These are phyloP conservation scores for Eupristina koningsbergeri DNA, from an alignment of 1,140 invertebrate genomes.

Conservation along the genomic window DNA sequence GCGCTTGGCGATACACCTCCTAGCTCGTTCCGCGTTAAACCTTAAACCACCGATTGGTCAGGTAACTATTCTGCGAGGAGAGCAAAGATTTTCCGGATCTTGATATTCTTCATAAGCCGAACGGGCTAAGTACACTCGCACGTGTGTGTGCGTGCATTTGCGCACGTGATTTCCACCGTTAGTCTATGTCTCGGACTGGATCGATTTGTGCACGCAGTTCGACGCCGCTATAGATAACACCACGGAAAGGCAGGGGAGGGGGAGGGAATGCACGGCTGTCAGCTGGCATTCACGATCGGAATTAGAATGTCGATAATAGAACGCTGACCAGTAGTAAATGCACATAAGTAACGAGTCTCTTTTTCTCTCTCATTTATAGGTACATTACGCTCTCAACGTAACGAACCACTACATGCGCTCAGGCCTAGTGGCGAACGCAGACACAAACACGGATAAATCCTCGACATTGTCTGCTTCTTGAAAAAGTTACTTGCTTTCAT, in stretches of 20 bases:
- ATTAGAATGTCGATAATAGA: constrained; percentile 59
- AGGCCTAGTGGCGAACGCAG: too few species aligned
- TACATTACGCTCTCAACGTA: neutral
- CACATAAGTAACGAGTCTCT: constrained; percentile 41
- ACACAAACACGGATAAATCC: neutral
- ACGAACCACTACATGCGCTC: neutral
- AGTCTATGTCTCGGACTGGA: constrained; percentile 1
- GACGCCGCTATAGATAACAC: constrained; percentile 5
- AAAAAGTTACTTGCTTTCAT: constrained; percentile 13
- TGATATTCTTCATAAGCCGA: too few species aligned
- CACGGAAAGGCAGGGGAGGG: neutral
- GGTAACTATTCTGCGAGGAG: too few species aligned
- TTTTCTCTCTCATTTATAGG: neutral
- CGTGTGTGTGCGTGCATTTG: neutral
- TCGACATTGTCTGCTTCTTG: constrained; percentile 31
- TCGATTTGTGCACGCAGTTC: constrained; percentile 30
- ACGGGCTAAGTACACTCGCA: too few species aligned
- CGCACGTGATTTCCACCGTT: neutral
- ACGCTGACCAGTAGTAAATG: constrained; percentile 44
- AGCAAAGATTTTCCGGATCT: too few species aligned
- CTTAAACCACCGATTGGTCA: too few species aligned
- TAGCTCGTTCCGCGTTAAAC: too few species aligned
- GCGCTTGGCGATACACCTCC: too few species aligned
- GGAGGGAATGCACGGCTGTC: constrained; percentile 36
- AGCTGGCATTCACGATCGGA: constrained; percentile 55